Base-by-base conservation (phyloP, 2,888 invertebrate species). In the Aspidiotus rigidus region DNA sequence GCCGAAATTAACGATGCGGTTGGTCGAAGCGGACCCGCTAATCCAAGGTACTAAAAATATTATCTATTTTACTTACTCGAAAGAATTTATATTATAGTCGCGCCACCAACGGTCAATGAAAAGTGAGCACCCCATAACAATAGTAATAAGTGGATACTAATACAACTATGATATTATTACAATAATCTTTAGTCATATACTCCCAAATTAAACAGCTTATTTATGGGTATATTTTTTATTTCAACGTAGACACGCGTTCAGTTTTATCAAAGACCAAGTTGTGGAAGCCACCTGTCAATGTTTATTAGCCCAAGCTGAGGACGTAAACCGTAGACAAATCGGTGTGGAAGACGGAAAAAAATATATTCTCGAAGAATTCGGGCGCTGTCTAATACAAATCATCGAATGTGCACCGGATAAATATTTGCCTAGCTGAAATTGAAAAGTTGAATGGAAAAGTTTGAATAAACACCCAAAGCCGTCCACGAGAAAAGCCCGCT, bases 211-310 rank as follows among this genome's bases (percentile, higher is more conserved):
- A 5, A 28, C 28, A 5, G 28, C 1, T 28, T 28, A 28, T 28
- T 28, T 28, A 28, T 28, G 28, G 28, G 28, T 28, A 28, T 28
- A 28, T 28, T 28, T 28, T 28, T 28, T 28, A 1, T 28, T 28
- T 28, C 28, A 5, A 3, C 28, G 5, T 70, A 75, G 75, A 55
- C 74, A 74, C 71, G 74, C 94, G 11, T 93, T 92, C 79, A 91
- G 89, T 76, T 93, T 93, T 79, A 88, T 98, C 79, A 96, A 95
- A 1, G 85, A 88, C 64, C 95, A 95, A 77, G 95, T 98, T 55
- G 90, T 97, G 15, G 95, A 96, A 78, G 97, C 97, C 64, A 95
- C 96, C 11, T 91, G 93, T 76, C 90, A 93, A 77, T 97, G 98
- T 78, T 83, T 99, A 77, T 81, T 98, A 76, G 94, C 97, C n/a